Percentiles rank a stretch among this genome's conserved stretches.
phyloP scores from a whole-genome alignment of 2,113 vertebrate genomes.

The Eolophus roseicapilla region DNA sequence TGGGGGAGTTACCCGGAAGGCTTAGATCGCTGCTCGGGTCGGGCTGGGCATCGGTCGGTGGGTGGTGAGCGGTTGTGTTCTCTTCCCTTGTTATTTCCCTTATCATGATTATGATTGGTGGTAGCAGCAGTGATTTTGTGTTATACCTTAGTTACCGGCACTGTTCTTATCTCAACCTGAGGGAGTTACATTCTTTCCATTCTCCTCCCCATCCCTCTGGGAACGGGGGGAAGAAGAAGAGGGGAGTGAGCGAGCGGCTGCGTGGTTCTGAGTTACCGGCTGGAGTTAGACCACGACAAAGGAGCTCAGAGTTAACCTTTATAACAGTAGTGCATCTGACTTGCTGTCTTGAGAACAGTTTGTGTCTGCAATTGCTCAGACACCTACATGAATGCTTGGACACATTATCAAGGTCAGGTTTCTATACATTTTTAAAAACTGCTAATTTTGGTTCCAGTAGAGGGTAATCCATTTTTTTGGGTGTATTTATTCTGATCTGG shows the following conservation, averaged over 20 bases:
- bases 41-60: no score
- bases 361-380: not conserved
- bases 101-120: not conserved
- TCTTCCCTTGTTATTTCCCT: not conserved
- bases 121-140: not conserved
- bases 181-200: not conserved
- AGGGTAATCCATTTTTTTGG: not conserved
- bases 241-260: not conserved
- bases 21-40: no score
- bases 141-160: not conserved
- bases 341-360: not conserved
- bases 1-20: no score
- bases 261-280: not conserved
- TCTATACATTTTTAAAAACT: not conserved
- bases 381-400: not conserved
- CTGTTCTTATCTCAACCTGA: not conserved
- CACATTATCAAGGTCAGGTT: not conserved
- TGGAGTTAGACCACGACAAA: not conserved
- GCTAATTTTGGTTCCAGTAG: not conserved
- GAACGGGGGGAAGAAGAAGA: not conserved
- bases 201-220: not conserved
- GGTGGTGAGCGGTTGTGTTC: no score
- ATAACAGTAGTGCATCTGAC: not conserved
- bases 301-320: not conserved
- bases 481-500: not conserved